A percentile compares a stretch with the other conserved stretches of the same genome.
Conservation (phyloP, 2,888 invertebrate species). For the Itoplectis maculator region DNA sequence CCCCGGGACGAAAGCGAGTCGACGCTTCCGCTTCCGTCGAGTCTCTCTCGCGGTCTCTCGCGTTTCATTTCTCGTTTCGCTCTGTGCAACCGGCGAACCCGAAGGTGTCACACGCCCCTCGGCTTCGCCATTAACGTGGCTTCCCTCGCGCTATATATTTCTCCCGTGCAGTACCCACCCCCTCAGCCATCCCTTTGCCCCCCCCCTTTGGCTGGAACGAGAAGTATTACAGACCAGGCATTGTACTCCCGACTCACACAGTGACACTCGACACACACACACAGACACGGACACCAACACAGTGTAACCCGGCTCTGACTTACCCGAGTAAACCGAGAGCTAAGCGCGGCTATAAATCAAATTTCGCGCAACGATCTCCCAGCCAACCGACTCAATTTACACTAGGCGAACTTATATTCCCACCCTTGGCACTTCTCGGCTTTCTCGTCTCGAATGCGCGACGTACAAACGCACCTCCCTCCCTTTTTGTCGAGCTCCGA, state of each 20-base stretch:
- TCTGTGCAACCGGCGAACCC: slow-evolving; percentile 1
- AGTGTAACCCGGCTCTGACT: slow-evolving; percentile 17
- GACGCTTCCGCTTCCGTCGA: slow-evolving; percentile 20
- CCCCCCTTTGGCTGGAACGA: slow-evolving; percentile 15
- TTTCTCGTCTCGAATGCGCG: slow-evolving; percentile 36
- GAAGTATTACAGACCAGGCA: slow-evolving; percentile 24
- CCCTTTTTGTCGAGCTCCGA: too few species aligned
- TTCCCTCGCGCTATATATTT: slow-evolving; percentile 50
- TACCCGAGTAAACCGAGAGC: slow-evolving; percentile 59
- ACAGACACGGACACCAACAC: not conserved
- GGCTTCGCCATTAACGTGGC: slow-evolving; percentile 49
- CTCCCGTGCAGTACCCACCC: slow-evolving; percentile 1
- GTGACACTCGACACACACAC: slow-evolving; percentile 1
- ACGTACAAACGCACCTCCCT: too few species aligned
- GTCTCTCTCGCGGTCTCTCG: slow-evolving; percentile 21
- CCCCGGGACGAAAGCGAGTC: not conserved
- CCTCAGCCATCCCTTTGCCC: slow-evolving; percentile 13
- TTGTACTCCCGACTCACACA: slow-evolving; percentile 23
- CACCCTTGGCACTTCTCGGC: slow-evolving; percentile 43
- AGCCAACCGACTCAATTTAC: slow-evolving; percentile 69
- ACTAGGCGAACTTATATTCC: slow-evolving; percentile 67
- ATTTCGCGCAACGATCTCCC: slow-evolving; percentile 65
- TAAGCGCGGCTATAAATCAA: slow-evolving; percentile 67
- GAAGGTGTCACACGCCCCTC: slow-evolving; percentile 37
- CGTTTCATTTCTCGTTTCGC: slow-evolving; percentile 38